Evolutionary conservation across 1,140 invertebrate genomes (phyloP), one percentile per base, ranked within the genome.

Genomic region (Brachionus manjavacas): DNA sequence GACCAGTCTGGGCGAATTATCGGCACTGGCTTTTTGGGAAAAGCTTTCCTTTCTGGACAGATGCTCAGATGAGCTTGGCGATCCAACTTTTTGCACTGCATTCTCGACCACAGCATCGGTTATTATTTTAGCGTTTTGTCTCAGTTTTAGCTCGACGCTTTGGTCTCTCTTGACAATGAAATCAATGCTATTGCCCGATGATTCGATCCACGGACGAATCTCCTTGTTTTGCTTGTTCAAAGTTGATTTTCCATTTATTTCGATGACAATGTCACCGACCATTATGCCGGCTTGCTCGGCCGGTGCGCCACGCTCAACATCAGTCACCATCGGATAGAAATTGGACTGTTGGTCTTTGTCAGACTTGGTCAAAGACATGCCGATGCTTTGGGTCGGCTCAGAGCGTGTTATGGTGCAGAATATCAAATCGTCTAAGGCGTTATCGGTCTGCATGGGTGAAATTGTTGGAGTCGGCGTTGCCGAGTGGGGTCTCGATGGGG

Each of bases 221-320:
- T 28, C 41, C 52, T 31, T 41, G 12, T 68, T 60, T 41, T 52
- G 52, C 25, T 81, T 52, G 28, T 28, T 55, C 12, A 39, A 4
- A 11, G 79, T 81, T n/a, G 52, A 68, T 16, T 81, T 81, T 9
- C 79, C 79, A 11, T 81, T 81, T 60, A 81, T 81, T 81, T 81
- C 52, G 12, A 83, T 41, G 43, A 83, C 20, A 20, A 39, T 12
- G 46, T 83, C 81, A 3, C 64, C 81, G 14, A 35, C n/a, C 41
- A 64, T 68, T 0, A 83, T 12, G 25, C 81, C 81, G 20, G 28
- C 35, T 16, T 28, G 11, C 6, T 83, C 81, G 20, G 64, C 81
- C 0, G 81, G 81, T n/a, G 81, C 43, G 14, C 41, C 25, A 16
- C 60, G 41, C 16, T 83, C 81, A 31, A 83, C 46, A 31, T 31